Base-by-base conservation (phyloP, 2,888 invertebrate species). In the Tenthredo distinguenda region DNA sequence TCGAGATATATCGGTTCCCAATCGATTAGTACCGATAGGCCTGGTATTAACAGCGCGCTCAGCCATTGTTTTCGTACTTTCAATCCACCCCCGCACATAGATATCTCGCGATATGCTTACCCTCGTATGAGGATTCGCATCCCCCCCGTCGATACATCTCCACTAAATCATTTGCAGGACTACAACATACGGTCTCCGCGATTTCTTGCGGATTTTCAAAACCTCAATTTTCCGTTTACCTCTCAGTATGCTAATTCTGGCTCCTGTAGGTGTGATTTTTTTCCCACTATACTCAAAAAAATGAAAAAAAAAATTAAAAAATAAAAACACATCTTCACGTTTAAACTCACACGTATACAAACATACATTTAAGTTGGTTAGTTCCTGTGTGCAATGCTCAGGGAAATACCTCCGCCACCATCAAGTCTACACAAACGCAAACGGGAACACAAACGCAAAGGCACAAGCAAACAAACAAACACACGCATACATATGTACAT, bases 1-100 rank as follows among this genome's bases (percentile, higher is more conserved):
- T 89, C 88, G 87, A 90, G 92, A 92, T 90, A 91, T 90, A 91
- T 91, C 90, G 90, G 85, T 88, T 84, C 85, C 87, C 89, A 89
- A 91, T 92, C 91, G 91, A 92, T 91, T 91, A 92, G 90, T 91
- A 91, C 90, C 91, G 90, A 91, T 91, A 90, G 91, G 89, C 90
- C 88, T 89, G 88, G 71, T 55, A 79, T 79, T 79, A 79, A 79
- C 55, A 79, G 77, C 55, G 55, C 50, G 55, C 55, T 58, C 77
- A 79, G 2, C 77, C 37, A 79, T 79, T 79, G 77, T 79, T 58
- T 76, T 50, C 43, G 5, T 76, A 76, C 50, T 76, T n/a, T 72
- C 71, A 37, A 34, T 34, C 71, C 43, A 50, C 15, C 21, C 47
- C 2, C 47, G 12, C 47, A 21, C 10, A 26, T 26, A 65, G 31